phyloP scores from a whole-genome alignment of 2,113 vertebrate species.

The Alaudala cheleensis region DNA sequence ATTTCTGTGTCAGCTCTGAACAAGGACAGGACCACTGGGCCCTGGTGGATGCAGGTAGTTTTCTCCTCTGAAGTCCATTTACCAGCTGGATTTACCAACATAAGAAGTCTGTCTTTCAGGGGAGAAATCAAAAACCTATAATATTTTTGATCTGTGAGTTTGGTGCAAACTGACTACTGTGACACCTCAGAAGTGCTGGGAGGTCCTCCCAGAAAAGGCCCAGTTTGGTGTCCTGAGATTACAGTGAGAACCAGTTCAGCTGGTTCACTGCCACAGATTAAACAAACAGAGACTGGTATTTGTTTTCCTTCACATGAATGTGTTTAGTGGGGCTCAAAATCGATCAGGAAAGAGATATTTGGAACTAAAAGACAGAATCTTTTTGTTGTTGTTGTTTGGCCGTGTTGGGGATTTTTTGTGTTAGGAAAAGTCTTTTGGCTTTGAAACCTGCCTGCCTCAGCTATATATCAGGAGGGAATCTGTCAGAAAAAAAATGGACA shows the following conservation, averaged over 20 bases:
- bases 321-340: slow-evolving; percentile 29
- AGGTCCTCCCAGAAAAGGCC: background rate
- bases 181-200: background rate
- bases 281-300: slow-evolving; percentile 4
- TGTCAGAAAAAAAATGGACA: background rate
- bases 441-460: background rate
- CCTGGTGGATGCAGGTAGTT: background rate
- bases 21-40: background rate
- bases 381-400: background rate
- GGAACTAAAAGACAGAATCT: background rate
- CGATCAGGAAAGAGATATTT: background rate
- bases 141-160: background rate
- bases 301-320: slow-evolving; percentile 23
- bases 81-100: background rate
- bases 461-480: background rate
- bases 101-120: background rate
- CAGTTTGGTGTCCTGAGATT: background rate
- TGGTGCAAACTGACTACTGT: background rate
- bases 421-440: background rate
- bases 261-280: background rate
- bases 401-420: background rate
- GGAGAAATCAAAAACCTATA: background rate
- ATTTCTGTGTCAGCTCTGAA: background rate
- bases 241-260: background rate
- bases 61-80: background rate